Evolutionary conservation across 2,888 invertebrate genomes (phyloP).

Genomic region (Dryobotodes eremita): DNA sequence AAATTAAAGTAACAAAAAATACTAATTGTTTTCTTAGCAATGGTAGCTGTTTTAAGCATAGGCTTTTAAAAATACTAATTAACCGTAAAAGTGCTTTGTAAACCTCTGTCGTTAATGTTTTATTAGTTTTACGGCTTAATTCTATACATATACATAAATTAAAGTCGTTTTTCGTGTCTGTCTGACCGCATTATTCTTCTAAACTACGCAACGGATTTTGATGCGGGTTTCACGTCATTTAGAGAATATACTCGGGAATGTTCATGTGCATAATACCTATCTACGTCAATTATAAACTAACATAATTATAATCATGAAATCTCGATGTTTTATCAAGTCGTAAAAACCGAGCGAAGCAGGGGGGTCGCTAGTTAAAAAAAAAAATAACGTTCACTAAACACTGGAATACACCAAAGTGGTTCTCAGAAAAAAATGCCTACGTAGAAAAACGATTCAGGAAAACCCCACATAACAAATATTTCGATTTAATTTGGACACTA

Average conservation of each 20-base stretch:
- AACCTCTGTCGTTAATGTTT: background rate
- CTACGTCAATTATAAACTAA: background rate
- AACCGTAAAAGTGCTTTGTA: background rate
- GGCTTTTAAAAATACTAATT: background rate
- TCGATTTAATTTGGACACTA: constrained; percentile 29
- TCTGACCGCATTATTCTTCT: no score
- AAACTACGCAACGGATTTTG: no score
- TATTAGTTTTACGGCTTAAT: background rate
- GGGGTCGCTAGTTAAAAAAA: background rate
- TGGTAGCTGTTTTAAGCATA: background rate
- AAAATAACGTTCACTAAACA: no score
- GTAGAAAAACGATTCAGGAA: background rate
- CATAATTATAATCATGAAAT: background rate
- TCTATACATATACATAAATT: background rate
- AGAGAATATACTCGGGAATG: no score
- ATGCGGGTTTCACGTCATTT: no score
- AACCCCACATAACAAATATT: background rate
- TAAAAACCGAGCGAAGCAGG: background rate
- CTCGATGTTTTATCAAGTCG: background rate
- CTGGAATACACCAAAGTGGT: background rate
- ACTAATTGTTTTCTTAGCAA: background rate
- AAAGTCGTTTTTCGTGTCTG: no score
- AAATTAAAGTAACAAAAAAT: constrained; percentile 1
- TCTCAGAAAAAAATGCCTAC: constrained; percentile 2
- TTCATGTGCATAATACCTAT: background rate